Evolutionary conservation across 2,888 invertebrate species (phyloP).

Genomic region (Synergus gifuensis): DNA sequence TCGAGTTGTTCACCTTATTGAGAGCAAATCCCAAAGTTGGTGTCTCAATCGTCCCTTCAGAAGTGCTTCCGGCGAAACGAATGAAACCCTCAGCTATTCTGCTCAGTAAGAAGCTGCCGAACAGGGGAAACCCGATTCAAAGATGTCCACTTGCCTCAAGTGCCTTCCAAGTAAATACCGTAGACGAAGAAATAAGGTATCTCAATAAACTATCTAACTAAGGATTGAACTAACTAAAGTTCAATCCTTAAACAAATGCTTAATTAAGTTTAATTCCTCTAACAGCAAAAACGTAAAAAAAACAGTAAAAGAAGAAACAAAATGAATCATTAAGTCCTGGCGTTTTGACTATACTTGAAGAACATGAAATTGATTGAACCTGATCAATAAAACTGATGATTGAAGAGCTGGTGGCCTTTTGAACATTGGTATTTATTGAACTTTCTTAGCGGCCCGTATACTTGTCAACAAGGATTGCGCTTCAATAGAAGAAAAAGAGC

Average conservation of each 20-base stretch:
- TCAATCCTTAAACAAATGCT: conserved; percentile 37
- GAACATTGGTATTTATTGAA: neutral
- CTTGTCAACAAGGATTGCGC: neutral
- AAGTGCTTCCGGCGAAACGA: conserved; percentile 52
- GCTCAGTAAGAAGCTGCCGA: conserved; percentile 30
- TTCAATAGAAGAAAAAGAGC: conserved; percentile 31
- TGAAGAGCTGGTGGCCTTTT: neutral
- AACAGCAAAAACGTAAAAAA: too few relatives aligned
- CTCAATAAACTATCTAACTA: neutral
- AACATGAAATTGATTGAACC: too few relatives aligned
- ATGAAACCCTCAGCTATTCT: conserved; percentile 50
- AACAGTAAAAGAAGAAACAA: too few relatives aligned
- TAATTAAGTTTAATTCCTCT: neutral
- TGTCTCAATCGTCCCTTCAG: conserved; percentile 48
- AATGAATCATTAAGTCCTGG: too few relatives aligned
- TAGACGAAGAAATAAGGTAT: conserved; percentile 16
- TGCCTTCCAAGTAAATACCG: conserved; percentile 47
- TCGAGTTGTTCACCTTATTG: neutral
- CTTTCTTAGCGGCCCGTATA: neutral
- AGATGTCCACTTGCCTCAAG: conserved; percentile 51
- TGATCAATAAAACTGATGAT: neutral
- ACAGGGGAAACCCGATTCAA: conserved; percentile 47
- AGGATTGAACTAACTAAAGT: neutral
- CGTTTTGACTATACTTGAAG: too few relatives aligned
- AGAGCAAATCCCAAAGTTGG: conserved; percentile 38